Percentiles rank a stretch among this genome's conserved stretches.
phyloP scores from a whole-genome alignment of 2,888 invertebrate species.

The Archaeoteleia sp. region DNA sequence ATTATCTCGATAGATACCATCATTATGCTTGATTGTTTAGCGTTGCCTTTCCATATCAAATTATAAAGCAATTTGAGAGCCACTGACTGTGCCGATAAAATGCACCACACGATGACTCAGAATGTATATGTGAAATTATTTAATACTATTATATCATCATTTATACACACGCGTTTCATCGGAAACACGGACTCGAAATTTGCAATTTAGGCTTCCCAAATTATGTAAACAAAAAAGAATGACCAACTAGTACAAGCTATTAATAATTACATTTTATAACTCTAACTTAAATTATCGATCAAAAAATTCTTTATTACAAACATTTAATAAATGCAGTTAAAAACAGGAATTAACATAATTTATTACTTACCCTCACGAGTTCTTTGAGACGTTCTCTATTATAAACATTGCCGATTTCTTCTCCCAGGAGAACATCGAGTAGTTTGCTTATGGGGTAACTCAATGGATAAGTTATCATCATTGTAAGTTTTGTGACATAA shows the following conservation, averaged over 20 bases:
- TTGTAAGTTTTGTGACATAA: slow-evolving; percentile 92
- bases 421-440: slow-evolving; percentile 93
- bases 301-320: neutral
- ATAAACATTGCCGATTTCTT: slow-evolving; percentile 98
- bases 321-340: neutral
- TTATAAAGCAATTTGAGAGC: slow-evolving; percentile 58
- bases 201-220: too few relatives aligned
- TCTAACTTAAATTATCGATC: neutral
- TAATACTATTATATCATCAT: slow-evolving; percentile 25
- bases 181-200: too few relatives aligned
- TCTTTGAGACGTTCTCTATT: slow-evolving; percentile 97
- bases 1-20: slow-evolving; percentile 54
- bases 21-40: slow-evolving; percentile 27
- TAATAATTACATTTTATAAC: neutral
- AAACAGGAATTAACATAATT: slow-evolving; percentile 6
- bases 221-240: neutral
- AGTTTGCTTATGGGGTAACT: slow-evolving; percentile 94
- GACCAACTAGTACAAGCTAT: too few relatives aligned
- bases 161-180: neutral
- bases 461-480: slow-evolving; percentile 94
- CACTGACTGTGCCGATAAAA: slow-evolving; percentile 55
- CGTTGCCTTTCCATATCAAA: slow-evolving; percentile 49
- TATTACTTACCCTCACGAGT: slow-evolving; percentile 89
- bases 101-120: slow-evolving; percentile 25
- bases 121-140: slow-evolving; percentile 28